Evolutionary conservation across 2,113 vertebrate species (phyloP).

Genomic region (Piaya cayana): DNA sequence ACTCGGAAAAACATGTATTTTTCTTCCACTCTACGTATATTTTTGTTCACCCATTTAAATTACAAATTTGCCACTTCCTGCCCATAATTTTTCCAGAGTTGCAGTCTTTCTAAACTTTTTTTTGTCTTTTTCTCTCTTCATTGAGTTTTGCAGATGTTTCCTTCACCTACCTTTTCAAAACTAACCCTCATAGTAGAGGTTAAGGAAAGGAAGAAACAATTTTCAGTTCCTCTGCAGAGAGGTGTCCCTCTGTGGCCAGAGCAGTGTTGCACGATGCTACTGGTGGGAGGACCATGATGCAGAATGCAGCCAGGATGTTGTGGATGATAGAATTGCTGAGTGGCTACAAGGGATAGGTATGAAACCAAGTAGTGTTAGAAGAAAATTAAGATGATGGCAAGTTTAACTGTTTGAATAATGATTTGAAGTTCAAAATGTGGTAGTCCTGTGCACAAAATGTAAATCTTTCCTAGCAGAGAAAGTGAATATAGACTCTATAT

Average conservation of each 20-base stretch:
- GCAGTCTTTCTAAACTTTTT: not conserved
- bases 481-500: not conserved
- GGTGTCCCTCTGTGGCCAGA: not conserved
- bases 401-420: not conserved
- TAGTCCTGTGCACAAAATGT: not conserved
- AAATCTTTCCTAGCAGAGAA: not conserved
- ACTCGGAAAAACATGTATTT: not conserved
- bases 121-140: not conserved
- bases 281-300: not conserved
- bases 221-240: not conserved
- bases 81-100: not conserved
- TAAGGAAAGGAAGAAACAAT: not conserved
- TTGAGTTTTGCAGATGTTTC: not conserved
- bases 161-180: not conserved
- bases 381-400: not conserved
- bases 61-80: not conserved
- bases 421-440: not conserved
- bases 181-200: not conserved
- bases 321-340: not conserved
- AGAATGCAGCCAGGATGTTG: rapidly evolving
- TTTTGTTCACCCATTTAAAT: not conserved
- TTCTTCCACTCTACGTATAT: not conserved
- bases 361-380: not conserved
- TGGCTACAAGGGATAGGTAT: not conserved
- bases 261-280: not conserved